Conservation (phyloP, 2,113 vertebrate species). For the Dasyprocta punctata region DNA sequence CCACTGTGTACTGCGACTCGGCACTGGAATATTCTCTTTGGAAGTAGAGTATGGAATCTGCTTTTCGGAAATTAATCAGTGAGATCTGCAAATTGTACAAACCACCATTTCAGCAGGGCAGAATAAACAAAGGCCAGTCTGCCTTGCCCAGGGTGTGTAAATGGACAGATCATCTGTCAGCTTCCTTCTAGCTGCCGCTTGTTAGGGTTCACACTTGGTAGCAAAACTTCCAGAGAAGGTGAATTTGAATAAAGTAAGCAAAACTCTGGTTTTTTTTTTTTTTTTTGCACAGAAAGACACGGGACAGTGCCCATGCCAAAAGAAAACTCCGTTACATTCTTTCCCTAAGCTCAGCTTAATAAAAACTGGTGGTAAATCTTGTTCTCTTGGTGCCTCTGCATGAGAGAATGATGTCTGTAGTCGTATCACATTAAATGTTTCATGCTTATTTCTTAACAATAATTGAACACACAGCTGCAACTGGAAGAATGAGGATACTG, state of each 20-base stretch:
- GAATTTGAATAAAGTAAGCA: neutral
- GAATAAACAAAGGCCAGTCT: neutral
- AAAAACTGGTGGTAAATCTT: neutral
- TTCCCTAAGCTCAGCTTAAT: neutral
- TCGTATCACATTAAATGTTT: neutral
- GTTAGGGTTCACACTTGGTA: neutral
- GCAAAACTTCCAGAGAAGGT: neutral
- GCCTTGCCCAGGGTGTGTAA: neutral
- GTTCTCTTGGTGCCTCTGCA: too few species aligned
- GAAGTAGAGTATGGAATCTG: neutral
- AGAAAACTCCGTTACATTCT: neutral
- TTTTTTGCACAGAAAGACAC: neutral
- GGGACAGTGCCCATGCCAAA: neutral
- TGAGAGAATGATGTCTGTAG: neutral
- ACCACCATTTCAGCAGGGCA: neutral
- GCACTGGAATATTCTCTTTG: neutral
- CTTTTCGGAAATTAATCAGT: neutral
- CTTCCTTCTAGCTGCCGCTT: neutral
- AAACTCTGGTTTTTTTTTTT: neutral
- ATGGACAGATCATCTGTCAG: neutral
- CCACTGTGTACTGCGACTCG: neutral
- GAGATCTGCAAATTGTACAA: neutral
- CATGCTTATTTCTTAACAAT: neutral
- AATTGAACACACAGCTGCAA: neutral
- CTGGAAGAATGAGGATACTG: neutral